Conservation (phyloP, 2,797 vertebrate genomes). For the Mormyrus proboscirostris region DNA sequence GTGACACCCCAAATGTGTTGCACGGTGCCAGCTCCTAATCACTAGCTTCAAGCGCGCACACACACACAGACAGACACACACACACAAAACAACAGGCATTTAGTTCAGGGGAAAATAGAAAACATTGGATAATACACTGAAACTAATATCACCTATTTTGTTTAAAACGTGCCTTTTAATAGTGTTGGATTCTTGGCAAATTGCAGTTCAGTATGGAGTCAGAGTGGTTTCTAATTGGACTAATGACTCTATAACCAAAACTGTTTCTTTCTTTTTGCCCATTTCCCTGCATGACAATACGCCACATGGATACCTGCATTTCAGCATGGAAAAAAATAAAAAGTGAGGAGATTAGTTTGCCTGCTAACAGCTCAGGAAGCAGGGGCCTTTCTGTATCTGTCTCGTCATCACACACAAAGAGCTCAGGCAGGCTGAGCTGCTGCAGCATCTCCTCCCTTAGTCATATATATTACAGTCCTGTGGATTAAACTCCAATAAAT, state of each 20-base stretch:
- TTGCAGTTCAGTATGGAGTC: background rate
- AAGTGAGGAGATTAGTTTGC: background rate
- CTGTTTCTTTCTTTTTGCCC: background rate
- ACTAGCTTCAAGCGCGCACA: background rate
- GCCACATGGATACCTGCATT: background rate
- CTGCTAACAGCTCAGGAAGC: background rate
- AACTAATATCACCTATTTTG: background rate
- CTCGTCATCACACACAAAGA: slow-evolving; percentile 12
- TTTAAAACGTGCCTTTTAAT: background rate
- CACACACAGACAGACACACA: background rate
- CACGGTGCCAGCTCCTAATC: background rate
- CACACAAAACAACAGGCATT: background rate
- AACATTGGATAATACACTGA: background rate
- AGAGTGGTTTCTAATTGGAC: background rate
- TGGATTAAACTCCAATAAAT: slow-evolving; percentile 49
- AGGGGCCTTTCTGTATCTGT: background rate
- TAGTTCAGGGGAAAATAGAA: background rate
- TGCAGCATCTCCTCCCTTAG: slow-evolving; percentile 14
- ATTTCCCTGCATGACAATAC: background rate
- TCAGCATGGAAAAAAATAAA: background rate
- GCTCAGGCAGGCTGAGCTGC: slow-evolving; percentile 4
- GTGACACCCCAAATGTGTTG: background rate
- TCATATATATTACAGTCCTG: slow-evolving; percentile 37
- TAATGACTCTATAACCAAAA: background rate
- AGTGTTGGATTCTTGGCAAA: background rate